Conservation (phyloP, 2,113 vertebrate genomes). For the Amphilophus citrinellus region DNA sequence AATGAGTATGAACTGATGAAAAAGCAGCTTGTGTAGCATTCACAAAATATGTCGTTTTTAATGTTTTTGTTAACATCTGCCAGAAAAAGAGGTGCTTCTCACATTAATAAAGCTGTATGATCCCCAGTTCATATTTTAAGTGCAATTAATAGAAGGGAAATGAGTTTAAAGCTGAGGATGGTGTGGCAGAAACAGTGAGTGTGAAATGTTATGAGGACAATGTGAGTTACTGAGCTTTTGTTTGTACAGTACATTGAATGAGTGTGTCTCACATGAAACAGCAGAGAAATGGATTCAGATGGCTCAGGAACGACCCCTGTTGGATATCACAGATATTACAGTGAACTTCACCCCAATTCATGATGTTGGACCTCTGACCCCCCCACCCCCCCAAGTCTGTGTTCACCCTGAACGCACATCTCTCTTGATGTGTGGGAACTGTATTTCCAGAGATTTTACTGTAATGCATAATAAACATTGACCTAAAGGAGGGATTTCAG, state of each 20-base stretch:
- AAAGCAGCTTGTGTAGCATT: conserved; percentile 13
- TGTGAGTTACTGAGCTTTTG: conserved; percentile 35
- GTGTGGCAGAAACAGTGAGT: neutral
- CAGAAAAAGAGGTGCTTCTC: neutral
- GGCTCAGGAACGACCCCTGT: conserved; percentile 61
- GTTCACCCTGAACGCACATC: neutral
- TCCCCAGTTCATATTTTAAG: conserved; percentile 46
- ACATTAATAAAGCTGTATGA: neutral
- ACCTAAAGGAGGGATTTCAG: neutral
- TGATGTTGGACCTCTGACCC: neutral
- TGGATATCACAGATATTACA: conserved; percentile 35
- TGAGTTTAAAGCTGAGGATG: neutral
- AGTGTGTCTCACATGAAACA: neutral
- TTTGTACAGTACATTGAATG: conserved; percentile 6
- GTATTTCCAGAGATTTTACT: conserved; percentile 32
- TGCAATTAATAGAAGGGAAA: conserved; percentile 63
- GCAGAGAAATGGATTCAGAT: conserved; percentile 1
- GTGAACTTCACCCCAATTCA: neutral
- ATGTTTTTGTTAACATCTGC: conserved; percentile 8
- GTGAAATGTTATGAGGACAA: neutral
- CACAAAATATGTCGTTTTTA: conserved; percentile 26
- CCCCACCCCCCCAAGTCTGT: neutral
- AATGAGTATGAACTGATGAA: neutral
- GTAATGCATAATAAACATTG: conserved; percentile 25
- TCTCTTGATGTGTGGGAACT: neutral